Percentiles rank a stretch among this genome's conserved stretches.
These are phyloP conservation scores for Pachypeltis micranthus DNA, from an alignment of 1,140 invertebrate genomes.

Conservation along the genomic window DNA sequence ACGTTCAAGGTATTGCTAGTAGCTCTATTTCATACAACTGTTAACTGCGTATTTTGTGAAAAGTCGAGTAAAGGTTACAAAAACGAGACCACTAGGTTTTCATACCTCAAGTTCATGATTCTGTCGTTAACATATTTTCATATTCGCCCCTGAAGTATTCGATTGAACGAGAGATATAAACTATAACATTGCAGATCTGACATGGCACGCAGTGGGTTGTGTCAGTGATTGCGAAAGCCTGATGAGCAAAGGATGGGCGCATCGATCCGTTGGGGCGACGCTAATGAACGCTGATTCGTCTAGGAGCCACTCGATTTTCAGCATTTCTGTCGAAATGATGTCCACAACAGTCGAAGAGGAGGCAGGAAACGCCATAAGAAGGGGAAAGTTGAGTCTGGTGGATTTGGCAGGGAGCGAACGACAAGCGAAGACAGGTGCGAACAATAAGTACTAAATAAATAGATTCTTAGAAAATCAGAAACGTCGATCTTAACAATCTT, in stretches of 20 bases:
- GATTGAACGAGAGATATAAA: slow-evolving; percentile 21
- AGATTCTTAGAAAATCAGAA: too few species aligned
- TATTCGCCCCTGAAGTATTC: neutral
- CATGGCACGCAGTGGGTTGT: slow-evolving; percentile 62
- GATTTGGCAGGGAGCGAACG: slow-evolving; percentile 82
- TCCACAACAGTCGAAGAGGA: slow-evolving; percentile 38
- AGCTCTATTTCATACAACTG: too few species aligned
- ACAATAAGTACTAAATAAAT: too few species aligned
- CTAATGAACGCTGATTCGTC: slow-evolving; percentile 81
- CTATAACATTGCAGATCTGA: slow-evolving; percentile 42
- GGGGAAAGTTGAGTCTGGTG: slow-evolving; percentile 80
- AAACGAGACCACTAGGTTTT: too few species aligned
- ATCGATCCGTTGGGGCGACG: slow-evolving; percentile 62
- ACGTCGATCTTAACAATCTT: too few species aligned
- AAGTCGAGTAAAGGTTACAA: too few species aligned
- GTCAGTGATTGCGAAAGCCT: slow-evolving; percentile 58
- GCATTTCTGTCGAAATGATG: slow-evolving; percentile 73
- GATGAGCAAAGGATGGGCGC: slow-evolving; percentile 62
- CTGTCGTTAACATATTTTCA: neutral
- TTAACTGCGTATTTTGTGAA: too few species aligned
- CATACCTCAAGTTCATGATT: too few species aligned
- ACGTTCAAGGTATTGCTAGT: slow-evolving; percentile 62
- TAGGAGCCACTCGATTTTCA: slow-evolving; percentile 83
- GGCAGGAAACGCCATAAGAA: slow-evolving; percentile 44
- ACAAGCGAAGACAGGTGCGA: slow-evolving; percentile 63